phyloP scores from a whole-genome alignment of 2,888 invertebrate species.

The Synergus gifuensis region DNA sequence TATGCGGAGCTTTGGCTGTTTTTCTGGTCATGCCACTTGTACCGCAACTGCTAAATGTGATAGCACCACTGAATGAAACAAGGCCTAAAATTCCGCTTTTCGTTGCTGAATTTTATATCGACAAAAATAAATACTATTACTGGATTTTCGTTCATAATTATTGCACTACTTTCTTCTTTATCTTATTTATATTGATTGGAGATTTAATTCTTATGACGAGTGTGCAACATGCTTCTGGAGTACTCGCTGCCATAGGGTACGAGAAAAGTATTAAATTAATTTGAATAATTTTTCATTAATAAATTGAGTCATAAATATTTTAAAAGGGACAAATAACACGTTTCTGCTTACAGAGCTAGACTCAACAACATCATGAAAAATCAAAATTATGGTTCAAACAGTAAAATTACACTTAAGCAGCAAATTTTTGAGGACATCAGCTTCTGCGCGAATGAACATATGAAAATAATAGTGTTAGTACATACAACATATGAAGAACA shows the following conservation, averaged over 20 bases:
- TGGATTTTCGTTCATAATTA: neutral
- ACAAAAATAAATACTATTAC: neutral
- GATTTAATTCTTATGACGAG: constrained; percentile 1
- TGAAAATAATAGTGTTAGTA: neutral
- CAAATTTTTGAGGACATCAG: neutral
- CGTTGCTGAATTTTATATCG: neutral
- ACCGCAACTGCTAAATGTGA: neutral
- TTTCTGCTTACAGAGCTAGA: neutral
- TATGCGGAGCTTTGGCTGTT: neutral
- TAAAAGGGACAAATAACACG: too few species aligned
- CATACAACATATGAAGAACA: neutral
- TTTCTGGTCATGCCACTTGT: constrained; percentile 3
- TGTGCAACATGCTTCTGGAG: neutral
- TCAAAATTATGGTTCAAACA: neutral
- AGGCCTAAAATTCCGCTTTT: neutral
- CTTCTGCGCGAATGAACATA: constrained; percentile 3
- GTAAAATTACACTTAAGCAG: neutral
- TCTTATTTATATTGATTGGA: neutral
- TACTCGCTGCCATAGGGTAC: neutral
- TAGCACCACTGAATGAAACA: neutral
- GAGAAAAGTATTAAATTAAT: neutral
- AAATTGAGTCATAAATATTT: too few species aligned
- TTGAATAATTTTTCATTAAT: neutral
- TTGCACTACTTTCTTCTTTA: neutral
- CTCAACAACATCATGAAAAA: neutral